Evolutionary conservation across 2,113 vertebrate species (phyloP).

Genomic region (Etia nguti): DNA sequence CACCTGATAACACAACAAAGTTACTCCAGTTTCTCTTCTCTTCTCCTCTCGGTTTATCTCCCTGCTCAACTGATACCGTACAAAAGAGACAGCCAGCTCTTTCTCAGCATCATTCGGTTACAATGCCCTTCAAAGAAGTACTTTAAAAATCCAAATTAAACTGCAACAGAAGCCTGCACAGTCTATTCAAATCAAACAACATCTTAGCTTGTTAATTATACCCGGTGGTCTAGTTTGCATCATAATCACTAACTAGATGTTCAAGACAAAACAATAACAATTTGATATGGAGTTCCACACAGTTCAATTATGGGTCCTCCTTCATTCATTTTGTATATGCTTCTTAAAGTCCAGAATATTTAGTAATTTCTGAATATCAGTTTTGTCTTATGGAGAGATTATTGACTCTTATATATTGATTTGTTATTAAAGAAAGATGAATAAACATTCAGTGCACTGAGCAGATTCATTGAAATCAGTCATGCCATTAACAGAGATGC

Average conservation of each 20-base stretch:
- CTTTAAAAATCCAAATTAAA: not conserved
- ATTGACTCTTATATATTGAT: not conserved
- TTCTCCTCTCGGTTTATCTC: not conserved
- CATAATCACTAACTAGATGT: not conserved
- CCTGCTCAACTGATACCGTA: not conserved
- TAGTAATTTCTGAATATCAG: not conserved
- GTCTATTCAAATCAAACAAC: not conserved
- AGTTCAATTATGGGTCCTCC: not conserved
- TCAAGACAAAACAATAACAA: not conserved
- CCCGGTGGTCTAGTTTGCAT: not conserved
- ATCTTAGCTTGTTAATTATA: not conserved
- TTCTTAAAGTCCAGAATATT: not conserved
- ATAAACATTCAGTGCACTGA: not conserved
- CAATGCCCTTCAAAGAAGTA: not conserved
- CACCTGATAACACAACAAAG: slow-evolving; percentile 15
- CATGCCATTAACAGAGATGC: not conserved
- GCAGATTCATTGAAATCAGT: not conserved
- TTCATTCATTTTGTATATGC: not conserved
- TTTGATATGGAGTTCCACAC: not conserved
- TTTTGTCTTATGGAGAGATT: not conserved
- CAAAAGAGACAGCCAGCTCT: not conserved
- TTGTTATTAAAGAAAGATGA: not conserved
- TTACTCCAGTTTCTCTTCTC: not conserved
- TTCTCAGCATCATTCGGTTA: not conserved
- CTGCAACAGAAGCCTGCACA: not conserved